Base-by-base conservation (phyloP, 2,113 vertebrate genomes). In the Hippocampus guttulatus region DNA sequence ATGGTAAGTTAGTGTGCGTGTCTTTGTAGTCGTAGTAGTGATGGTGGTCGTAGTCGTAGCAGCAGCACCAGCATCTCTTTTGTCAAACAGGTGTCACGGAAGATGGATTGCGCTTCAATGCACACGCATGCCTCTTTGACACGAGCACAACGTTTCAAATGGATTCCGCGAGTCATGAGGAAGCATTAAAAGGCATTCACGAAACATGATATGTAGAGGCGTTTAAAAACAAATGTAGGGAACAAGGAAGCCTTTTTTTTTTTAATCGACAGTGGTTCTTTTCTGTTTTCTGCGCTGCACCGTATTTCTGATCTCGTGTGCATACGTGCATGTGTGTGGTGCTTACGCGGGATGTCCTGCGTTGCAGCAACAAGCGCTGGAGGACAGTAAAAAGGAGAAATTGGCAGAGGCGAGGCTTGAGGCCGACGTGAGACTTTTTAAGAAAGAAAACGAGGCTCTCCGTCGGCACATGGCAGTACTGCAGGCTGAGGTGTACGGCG, bases 401-500 rank as follows among this genome's bases (percentile, higher is more conserved):
- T 87, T 98, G 67, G 92, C 94, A 75, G 96, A 96, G 91, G 94
- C 93, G n/a, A 94, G 95, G 71, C 84, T 98, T 80, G 96, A 98
- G 82, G 92, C 94, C 11, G 97, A 98, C 73, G 93, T 95, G 68
- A 95, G 93, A 75, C 88, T 97, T 51, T 89, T 93, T 63, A 95
- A 94, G 81, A 98, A 96, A 69, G 97, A 99, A 75, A 99, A 98
- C 1, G 97, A 98, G 85, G 95, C 96, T 30, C 96, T 99, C 43
- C 95, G 97, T 54, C 93, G 95, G 85, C 97, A 99, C 80, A 97
- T 98, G 80, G 97, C 97, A 3, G 96, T 98, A 23, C 93, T 99
- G 71, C 97, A 99, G 92, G 97, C 96, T 0, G 97, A 99, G 79
- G 96, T 98, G 61, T 99, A 99, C n/a, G 97, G 97, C 8, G 97